A percentile compares a stretch with the other conserved stretches of the same genome.
Evolutionary conservation across 2,888 invertebrate species (phyloP).

Genomic region (Erebia palarica): DNA sequence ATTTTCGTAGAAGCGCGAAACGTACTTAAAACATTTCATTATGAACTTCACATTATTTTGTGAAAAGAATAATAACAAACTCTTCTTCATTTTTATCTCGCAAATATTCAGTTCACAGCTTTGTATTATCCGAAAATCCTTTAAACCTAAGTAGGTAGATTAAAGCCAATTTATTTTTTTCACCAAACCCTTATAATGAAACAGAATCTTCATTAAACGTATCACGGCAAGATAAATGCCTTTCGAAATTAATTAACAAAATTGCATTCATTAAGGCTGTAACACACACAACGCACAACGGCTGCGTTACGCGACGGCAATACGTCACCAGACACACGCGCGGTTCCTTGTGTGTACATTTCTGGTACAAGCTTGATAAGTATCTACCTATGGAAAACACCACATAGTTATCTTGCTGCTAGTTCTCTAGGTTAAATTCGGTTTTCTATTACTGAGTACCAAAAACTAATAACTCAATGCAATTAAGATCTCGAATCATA

Average conservation of each 20-base stretch:
- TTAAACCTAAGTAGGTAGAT: constrained; percentile 16
- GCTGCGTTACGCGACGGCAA: background rate
- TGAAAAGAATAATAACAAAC: no score
- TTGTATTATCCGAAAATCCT: constrained; percentile 2
- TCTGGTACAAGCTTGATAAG: no score
- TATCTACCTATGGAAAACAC: no score
- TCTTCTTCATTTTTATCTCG: background rate
- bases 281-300: background rate
- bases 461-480: no score
- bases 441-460: no score
- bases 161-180: constrained; percentile 17
- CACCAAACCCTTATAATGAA: constrained; percentile 22
- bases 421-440: no score
- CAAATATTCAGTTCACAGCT: constrained; percentile 3
- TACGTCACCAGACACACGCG: background rate
- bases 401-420: no score
- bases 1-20: no score
- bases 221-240: constrained; percentile 76
- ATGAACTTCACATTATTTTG: no score
- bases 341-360: no score
- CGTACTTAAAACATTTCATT: no score
- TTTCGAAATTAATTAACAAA: constrained; percentile 77
- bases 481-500: no score
- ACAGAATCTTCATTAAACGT: constrained; percentile 40
- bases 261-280: constrained; percentile 51